Base-by-base conservation (phyloP, 2,113 vertebrate species). In the Bufo bufo region DNA sequence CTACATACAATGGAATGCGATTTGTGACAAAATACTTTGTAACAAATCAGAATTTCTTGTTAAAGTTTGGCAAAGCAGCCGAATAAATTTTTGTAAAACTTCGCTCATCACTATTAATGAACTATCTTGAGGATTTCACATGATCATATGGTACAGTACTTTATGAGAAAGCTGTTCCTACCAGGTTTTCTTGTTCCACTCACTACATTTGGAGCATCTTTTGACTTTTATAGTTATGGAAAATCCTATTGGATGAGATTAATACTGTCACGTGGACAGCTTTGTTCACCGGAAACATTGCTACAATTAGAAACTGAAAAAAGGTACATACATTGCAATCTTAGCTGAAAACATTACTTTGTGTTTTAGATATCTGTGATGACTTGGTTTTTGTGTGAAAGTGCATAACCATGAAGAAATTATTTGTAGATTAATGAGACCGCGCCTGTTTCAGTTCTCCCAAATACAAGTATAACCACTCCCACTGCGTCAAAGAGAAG, bases 361-460 rank as follows among this genome's bases (percentile, higher is more conserved):
- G 71, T 47, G 17, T 49, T n/a, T 4, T 77, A 77, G 75, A 77
- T 52, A 4, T 49, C 49, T 47, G 10, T 1, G 17, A 77, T 77
- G 75, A 77, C 47, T 52, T 77, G 52, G 17, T n/a, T 20, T 77
- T 77, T 77, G 47, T 77, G 47, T 77, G 49, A 77, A 77, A 77
- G 49, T 77, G 75, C 75, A 52, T 52, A 77, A 52, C 49, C 75
- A 77, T 77, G 75, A 77, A 77, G 75, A n/a, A 49, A 52, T 77
- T 47, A 52, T 52, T 77, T n/a, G n/a, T n/a, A n/a, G n/a, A n/a
- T n/a, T n/a, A n/a, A n/a, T n/a, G n/a, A n/a, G n/a, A n/a, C n/a
- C n/a, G n/a, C n/a, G n/a, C n/a, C n/a, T n/a, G n/a, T n/a, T n/a
- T n/a, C n/a, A n/a, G n/a, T n/a, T n/a, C n/a, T n/a, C n/a, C n/a